A percentile compares a stretch with the other conserved stretches of the same genome.
Evolutionary conservation across 2,113 vertebrate species (phyloP).

Genomic region (Chascanopsetta lugubris): DNA sequence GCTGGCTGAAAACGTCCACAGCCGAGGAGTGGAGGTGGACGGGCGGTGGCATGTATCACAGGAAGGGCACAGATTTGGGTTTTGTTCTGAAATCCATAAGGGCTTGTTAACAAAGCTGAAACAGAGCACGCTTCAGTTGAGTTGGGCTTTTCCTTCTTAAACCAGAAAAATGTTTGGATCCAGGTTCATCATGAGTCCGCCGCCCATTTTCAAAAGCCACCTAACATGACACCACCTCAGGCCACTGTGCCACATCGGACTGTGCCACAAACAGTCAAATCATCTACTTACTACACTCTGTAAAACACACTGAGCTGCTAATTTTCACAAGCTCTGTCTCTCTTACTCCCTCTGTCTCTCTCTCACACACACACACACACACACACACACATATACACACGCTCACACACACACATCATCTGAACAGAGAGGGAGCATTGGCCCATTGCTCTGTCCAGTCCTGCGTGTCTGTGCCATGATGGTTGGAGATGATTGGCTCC

Average conservation of each 20-base stretch:
- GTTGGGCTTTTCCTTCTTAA: slow-evolving; percentile 1
- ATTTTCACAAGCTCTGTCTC: slow-evolving; percentile 36
- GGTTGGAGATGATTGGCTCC: slow-evolving; percentile 79
- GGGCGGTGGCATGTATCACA: slow-evolving; percentile 29
- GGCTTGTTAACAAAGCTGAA: slow-evolving; percentile 58
- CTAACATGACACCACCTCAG: background rate
- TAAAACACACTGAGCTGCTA: slow-evolving; percentile 30
- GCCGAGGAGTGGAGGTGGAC: slow-evolving; percentile 11
- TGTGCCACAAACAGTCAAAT: slow-evolving; percentile 24
- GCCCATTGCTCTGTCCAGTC: slow-evolving; percentile 77
- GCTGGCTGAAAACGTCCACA: slow-evolving; percentile 2
- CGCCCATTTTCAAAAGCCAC: slow-evolving; percentile 20
- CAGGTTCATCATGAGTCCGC: slow-evolving; percentile 13
- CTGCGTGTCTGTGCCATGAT: slow-evolving; percentile 81
- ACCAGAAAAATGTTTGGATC: slow-evolving; percentile 14
- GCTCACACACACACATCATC: slow-evolving; percentile 33
- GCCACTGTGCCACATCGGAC: background rate
- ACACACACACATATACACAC: slow-evolving; percentile 13
- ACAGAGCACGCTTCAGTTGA: slow-evolving; percentile 32
- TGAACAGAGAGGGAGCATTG: slow-evolving; percentile 52
- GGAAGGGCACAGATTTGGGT: slow-evolving; percentile 15
- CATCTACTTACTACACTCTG: slow-evolving; percentile 11
- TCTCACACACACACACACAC: slow-evolving; percentile 32
- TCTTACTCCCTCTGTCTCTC: background rate
- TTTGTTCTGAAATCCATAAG: slow-evolving; percentile 54